A percentile compares a stretch with the other conserved stretches of the same genome.
phyloP scores from a whole-genome alignment of 2,888 invertebrate genomes.

The Chromoteleia sp. region DNA sequence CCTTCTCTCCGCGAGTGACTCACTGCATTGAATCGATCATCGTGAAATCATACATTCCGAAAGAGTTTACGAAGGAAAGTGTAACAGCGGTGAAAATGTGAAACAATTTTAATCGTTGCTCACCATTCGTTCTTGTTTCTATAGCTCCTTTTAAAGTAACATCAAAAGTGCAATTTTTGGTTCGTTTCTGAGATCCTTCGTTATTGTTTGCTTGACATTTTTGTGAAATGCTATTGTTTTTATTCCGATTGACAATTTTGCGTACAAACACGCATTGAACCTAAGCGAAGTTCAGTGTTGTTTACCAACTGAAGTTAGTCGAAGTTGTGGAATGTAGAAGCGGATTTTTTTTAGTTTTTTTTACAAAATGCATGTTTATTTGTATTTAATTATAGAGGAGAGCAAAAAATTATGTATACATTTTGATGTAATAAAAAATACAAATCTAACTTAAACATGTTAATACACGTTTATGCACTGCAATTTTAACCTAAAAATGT shows the following conservation, averaged over 20 bases:
- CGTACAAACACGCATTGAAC: constrained; percentile 13
- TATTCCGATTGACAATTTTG: constrained; percentile 6
- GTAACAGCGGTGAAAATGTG: background rate
- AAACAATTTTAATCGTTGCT: background rate
- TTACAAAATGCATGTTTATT: no score
- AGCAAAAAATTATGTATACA: no score
- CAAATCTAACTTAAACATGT: no score
- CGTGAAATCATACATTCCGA: background rate
- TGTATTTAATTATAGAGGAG: no score
- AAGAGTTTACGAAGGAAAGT: background rate
- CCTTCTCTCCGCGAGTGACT: background rate
- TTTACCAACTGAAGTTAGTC: constrained; percentile 35
- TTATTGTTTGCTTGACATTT: background rate
- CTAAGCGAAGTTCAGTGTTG: constrained; percentile 26
- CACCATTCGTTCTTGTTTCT: constrained; percentile 6
- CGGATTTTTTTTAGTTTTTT: background rate
- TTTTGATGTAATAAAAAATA: no score
- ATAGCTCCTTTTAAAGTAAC: background rate
- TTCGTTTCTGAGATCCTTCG: background rate
- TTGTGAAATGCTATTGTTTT: background rate
- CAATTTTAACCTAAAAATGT: no score
- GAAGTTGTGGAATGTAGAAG: background rate
- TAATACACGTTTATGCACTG: no score
- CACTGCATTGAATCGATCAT: constrained; percentile 15
- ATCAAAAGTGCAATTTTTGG: background rate